A percentile compares a stretch with the other conserved stretches of the same genome.
These are phyloP conservation scores for Siderastrea siderea DNA, from an alignment of 92 coral and sea anemone species.

Conservation along the genomic window DNA sequence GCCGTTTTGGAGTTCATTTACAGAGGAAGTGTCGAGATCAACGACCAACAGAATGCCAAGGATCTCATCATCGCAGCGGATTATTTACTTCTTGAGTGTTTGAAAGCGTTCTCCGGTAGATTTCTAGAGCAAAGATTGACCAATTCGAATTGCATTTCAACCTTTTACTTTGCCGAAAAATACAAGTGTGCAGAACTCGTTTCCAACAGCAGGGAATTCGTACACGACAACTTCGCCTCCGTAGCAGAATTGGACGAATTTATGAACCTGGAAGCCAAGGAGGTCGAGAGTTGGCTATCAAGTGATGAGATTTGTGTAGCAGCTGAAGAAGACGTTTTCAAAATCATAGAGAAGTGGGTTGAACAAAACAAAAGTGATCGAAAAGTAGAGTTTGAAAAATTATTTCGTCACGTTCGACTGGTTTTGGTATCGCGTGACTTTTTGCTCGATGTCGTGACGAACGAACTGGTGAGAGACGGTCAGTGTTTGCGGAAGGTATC, in stretches of 20 bases:
- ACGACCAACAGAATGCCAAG: neutral
- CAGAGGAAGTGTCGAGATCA: neutral
- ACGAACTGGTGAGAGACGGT: neutral
- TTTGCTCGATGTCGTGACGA: constrained; percentile 13
- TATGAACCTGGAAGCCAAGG: neutral
- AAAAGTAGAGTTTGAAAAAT: constrained; percentile 7
- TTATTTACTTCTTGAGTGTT: constrained; percentile 1
- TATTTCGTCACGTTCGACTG: constrained; percentile 25
- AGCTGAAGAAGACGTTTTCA: constrained; percentile 9
- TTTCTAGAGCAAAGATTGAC: constrained; percentile 6
- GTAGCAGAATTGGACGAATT: constrained; percentile 10
- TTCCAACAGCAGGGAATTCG: neutral
- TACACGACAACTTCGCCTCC: constrained; percentile 2
- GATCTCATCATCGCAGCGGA: constrained; percentile 12
- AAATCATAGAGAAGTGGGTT: constrained; percentile 13
- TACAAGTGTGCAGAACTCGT: constrained; percentile 12
- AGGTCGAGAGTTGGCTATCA: constrained; percentile 12
- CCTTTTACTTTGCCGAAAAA: constrained; percentile 9
- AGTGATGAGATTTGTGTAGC: constrained; percentile 7
- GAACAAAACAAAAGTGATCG: constrained; percentile 6
- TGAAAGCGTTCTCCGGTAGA: neutral
- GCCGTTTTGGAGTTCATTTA: constrained; percentile 29
- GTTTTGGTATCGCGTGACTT: constrained; percentile 18
- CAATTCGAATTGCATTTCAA: neutral
- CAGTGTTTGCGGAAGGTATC: neutral